Base-by-base conservation (phyloP, 2,797 vertebrate species). In the Eidolon dupreanum region DNA sequence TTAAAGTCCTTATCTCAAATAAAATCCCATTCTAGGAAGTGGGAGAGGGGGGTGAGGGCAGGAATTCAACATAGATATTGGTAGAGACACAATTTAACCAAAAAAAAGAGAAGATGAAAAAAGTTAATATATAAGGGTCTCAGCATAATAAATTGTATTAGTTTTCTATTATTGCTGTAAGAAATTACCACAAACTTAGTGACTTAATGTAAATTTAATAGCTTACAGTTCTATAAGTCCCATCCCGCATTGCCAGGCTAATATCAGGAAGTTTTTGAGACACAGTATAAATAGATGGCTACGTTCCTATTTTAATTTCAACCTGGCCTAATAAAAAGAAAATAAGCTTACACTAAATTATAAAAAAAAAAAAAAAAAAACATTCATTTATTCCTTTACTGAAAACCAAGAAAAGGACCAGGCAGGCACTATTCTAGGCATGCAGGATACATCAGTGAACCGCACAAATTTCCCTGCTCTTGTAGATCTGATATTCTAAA, bases 351-450 rank as follows among this genome's bases (percentile, higher is more conserved):
- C 49, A 49, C 49, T 49, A 49, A 49, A 49, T 49, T 49, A 49
- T 49, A 33, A 33, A 33, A 33, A 33, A 33, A 33, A 33, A 33
- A 33, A 33, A 33, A 5, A 49, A 49, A 49, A 49, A 49, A 49
- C 49, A 49, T 49, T 49, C 16, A 84, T 77, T 70, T 26, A 19
- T 81, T 57, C 9, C 31, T 75, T 92, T 46, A 82, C 20, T 41
- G 5, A 94, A 90, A 73, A 92, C 59, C 38, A 63, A 92, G 36
- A 31, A 94, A 94, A 94, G 33, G 3, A 15, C 38, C 38, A 81
- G 16, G 8, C n/a, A 22, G 28, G 6, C 59, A 94, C 28, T 92
- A 13, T 49, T 70, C 26, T 19, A 90, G 28, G 6, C 24, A 53
- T 49, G 19, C 49, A 87, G 51, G 74, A 88, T 26, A 84, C 8